A percentile compares a stretch with the other conserved stretches of the same genome.
phyloP scores from a whole-genome alignment of 2,113 vertebrate species.

The Ammodytes dubius region DNA sequence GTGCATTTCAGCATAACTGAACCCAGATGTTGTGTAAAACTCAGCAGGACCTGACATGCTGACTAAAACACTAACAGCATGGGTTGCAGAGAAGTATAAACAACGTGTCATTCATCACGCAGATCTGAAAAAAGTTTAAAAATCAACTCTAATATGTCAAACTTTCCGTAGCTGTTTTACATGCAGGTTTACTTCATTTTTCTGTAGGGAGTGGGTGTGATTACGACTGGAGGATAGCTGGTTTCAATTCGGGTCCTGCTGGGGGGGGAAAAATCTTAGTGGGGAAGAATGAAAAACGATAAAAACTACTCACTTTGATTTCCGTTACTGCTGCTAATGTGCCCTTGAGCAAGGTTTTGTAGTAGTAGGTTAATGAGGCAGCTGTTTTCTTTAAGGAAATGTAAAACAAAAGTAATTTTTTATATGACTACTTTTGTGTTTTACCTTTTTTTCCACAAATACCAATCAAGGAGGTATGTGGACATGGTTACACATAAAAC shows the following conservation, averaged over 20 bases:
- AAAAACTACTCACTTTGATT: slow-evolving; percentile 21
- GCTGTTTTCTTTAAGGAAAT: neutral
- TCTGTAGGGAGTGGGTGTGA: slow-evolving; percentile 1
- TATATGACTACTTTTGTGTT: neutral
- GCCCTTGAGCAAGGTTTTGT: slow-evolving; percentile 38
- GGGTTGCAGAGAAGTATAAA: slow-evolving; percentile 61
- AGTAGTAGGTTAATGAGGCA: neutral
- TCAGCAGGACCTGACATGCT: slow-evolving; percentile 58
- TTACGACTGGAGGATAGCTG: slow-evolving; percentile 26
- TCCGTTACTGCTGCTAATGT: slow-evolving; percentile 16
- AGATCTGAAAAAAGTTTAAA: slow-evolving; percentile 32
- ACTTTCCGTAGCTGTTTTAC: slow-evolving; percentile 32
- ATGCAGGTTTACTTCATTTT: slow-evolving; percentile 51
- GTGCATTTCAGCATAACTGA: slow-evolving; percentile 52
- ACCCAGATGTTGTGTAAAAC: slow-evolving; percentile 69
- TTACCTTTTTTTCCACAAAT: neutral
- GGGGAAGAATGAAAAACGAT: neutral
- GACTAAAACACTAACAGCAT: slow-evolving; percentile 58
- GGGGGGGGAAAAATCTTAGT: neutral
- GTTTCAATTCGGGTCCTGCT: slow-evolving; percentile 37
- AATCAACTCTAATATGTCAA: slow-evolving; percentile 51
- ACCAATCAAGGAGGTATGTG: neutral
- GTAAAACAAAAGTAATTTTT: slow-evolving; percentile 1
- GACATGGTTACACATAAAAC: neutral
- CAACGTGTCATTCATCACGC: slow-evolving; percentile 63